phyloP scores from a whole-genome alignment of 2,888 invertebrate genomes.

The Diabrotica balteata region DNA sequence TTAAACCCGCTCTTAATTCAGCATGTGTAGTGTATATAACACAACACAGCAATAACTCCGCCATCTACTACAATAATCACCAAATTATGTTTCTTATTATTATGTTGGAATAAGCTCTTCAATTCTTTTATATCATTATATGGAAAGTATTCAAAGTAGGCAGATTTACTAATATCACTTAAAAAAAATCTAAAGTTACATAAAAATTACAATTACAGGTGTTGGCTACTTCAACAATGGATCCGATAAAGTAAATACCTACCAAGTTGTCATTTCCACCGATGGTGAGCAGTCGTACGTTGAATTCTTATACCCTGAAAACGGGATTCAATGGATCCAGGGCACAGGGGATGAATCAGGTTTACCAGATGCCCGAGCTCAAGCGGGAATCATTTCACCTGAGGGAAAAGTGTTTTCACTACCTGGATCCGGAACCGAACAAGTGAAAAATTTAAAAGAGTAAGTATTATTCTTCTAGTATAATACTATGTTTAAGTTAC shows the following conservation, averaged over 20 bases:
- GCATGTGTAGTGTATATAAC: too few relatives aligned
- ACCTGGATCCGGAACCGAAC: constrained; percentile 91
- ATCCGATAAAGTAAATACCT: constrained; percentile 82
- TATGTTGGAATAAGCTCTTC: too few relatives aligned
- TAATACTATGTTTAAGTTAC: too few relatives aligned
- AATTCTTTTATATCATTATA: too few relatives aligned
- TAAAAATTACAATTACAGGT: constrained; percentile 54
- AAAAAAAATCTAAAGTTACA: not conserved
- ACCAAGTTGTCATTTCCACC: constrained; percentile 79
- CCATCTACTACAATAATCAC: too few relatives aligned
- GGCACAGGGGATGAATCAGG: constrained; percentile 78
- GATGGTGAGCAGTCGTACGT: constrained; percentile 84
- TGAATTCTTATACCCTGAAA: constrained; percentile 85
- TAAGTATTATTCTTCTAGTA: constrained; percentile 56
- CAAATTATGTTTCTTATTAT: too few relatives aligned
- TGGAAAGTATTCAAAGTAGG: too few relatives aligned
- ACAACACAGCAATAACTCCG: too few relatives aligned
- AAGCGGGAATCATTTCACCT: constrained; percentile 89
- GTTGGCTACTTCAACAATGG: constrained; percentile 79
- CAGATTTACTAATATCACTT: too few relatives aligned
- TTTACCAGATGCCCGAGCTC: constrained; percentile 88
- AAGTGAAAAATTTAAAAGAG: constrained; percentile 81
- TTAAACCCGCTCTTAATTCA: too few relatives aligned
- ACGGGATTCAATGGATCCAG: constrained; percentile 92
- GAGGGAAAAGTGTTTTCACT: constrained; percentile 79